These are phyloP conservation scores for Garrulus glandarius DNA, from an alignment of 2,797 vertebrate species.

Conservation along the genomic window DNA sequence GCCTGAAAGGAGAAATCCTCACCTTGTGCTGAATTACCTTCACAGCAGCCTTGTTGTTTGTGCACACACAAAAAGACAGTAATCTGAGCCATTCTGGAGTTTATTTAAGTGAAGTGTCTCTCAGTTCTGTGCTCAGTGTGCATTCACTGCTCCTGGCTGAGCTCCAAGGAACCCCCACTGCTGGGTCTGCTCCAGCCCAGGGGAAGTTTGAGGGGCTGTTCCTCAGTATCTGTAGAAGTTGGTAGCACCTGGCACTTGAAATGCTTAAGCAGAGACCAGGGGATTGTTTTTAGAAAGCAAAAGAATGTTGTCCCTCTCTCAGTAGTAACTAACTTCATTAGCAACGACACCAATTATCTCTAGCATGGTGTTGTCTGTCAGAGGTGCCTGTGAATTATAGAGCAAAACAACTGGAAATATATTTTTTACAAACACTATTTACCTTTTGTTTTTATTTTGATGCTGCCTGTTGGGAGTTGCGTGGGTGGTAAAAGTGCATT, in stretches of 20 bases:
- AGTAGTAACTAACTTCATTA: neutral
- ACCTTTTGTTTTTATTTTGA: neutral
- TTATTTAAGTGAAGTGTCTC: neutral
- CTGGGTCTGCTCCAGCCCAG: neutral
- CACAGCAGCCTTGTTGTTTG: neutral
- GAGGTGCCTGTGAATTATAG: neutral
- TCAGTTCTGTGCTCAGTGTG: neutral
- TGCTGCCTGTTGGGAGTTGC: neutral
- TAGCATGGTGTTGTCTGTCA: neutral
- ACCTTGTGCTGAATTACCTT: neutral
- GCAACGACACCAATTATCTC: neutral
- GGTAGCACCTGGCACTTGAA: neutral
- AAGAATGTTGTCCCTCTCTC: neutral
- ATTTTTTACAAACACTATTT: conserved; percentile 40
- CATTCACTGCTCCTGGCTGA: neutral
- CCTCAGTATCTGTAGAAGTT: neutral
- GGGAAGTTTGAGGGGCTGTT: neutral
- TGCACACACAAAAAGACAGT: neutral
- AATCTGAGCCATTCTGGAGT: neutral
- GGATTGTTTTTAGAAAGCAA: neutral
- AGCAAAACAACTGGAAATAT: conserved; percentile 38
- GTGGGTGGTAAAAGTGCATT: neutral
- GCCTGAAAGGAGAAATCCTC: neutral
- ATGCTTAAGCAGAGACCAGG: neutral
- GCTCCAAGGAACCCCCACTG: neutral